Conservation (phyloP, 2,113 vertebrate genomes). For the Macquaria ambigua region DNA sequence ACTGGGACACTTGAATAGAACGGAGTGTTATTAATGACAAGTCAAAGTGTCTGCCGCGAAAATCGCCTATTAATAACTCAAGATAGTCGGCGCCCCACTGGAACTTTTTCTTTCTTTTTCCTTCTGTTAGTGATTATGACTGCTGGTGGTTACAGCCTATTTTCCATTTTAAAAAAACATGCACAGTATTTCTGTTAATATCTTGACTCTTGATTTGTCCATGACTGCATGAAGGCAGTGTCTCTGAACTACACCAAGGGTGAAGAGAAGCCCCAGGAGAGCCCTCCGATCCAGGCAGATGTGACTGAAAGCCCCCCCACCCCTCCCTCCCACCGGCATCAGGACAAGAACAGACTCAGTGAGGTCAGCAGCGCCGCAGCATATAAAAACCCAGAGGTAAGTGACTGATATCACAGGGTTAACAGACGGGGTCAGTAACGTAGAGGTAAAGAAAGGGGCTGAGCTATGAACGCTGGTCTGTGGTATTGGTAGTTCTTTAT, state of each 20-base stretch:
- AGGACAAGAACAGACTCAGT: slow-evolving; percentile 50
- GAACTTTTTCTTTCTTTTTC: background rate
- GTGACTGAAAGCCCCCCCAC: slow-evolving; percentile 35
- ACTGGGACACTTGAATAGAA: background rate
- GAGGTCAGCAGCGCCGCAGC: slow-evolving; percentile 86
- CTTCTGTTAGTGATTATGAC: slow-evolving; percentile 9
- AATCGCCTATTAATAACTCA: background rate
- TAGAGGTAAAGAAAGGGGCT: background rate
- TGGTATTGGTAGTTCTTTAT: background rate
- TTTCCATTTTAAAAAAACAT: background rate
- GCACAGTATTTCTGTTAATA: background rate
- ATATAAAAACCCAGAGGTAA: slow-evolving; percentile 84
- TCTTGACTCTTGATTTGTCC: slow-evolving; percentile 25
- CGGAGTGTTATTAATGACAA: background rate
- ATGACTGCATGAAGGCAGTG: slow-evolving; percentile 80
- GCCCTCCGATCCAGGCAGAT: slow-evolving; percentile 40
- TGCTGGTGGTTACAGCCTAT: background rate
- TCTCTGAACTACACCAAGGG: slow-evolving; percentile 82
- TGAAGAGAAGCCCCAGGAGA: slow-evolving; percentile 68
- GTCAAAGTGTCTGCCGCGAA: background rate
- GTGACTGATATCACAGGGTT: background rate
- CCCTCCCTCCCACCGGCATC: background rate
- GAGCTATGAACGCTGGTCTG: background rate
- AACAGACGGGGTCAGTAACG: background rate
- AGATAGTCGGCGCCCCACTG: background rate